phyloP scores from a whole-genome alignment of 2,113 vertebrate species.

The Callaeas wilsoni region DNA sequence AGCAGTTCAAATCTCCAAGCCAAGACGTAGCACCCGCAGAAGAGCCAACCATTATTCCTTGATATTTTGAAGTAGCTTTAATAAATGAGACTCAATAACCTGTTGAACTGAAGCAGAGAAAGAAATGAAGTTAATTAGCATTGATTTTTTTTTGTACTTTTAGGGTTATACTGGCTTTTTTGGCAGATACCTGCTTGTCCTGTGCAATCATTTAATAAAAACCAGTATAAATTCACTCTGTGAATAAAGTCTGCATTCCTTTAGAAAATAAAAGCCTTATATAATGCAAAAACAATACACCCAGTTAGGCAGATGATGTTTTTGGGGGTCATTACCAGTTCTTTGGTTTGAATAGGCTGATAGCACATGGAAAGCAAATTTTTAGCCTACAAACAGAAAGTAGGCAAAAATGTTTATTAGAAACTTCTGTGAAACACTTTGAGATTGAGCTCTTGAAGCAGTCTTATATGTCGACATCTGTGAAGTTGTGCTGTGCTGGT shows the following conservation, averaged over 20 bases:
- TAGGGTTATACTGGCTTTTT: not conserved
- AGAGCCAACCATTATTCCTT: conserved; percentile 76
- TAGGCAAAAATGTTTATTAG: not conserved
- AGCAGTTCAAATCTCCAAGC: not conserved
- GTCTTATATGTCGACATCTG: not conserved
- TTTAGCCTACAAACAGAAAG: not conserved
- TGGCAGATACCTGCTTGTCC: not conserved
- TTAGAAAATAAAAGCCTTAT: not conserved
- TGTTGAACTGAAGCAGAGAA: conserved; percentile 86
- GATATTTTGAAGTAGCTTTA: conserved; percentile 91
- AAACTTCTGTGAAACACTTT: not conserved
- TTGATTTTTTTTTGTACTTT: not conserved
- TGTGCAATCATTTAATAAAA: not conserved
- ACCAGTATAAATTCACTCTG: not conserved
- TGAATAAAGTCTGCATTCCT: not conserved
- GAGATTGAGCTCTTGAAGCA: not conserved
- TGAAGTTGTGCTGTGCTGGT: not conserved
- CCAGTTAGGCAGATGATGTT: not conserved
- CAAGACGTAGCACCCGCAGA: not conserved
- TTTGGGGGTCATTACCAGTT: not conserved
- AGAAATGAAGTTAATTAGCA: not conserved
- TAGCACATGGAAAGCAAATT: not conserved
- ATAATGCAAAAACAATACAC: not conserved
- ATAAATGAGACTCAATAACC: conserved; percentile 92
- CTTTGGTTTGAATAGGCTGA: not conserved